Percentiles rank a stretch among this genome's conserved stretches.
These are phyloP conservation scores for Cynocephalus volans DNA, from an alignment of 2,113 vertebrate genomes.

Conservation along the genomic window DNA sequence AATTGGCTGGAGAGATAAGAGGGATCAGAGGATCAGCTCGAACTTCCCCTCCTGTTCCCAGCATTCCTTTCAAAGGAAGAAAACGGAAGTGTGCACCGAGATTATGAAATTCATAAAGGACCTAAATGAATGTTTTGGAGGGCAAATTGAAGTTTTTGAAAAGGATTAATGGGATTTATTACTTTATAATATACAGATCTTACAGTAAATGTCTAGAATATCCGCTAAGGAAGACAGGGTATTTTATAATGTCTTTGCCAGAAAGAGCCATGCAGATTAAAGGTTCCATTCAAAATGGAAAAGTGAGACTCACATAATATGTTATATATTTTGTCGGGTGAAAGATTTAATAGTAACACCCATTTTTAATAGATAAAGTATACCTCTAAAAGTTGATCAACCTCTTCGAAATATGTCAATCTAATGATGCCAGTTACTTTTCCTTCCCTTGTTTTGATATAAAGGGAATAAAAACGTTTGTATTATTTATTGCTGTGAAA, in stretches of 20 bases:
- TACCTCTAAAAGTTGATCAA: not conserved
- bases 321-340: not conserved
- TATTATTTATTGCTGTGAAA: not conserved
- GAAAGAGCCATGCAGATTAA: not conserved
- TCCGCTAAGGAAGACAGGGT: not conserved
- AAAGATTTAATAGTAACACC: not conserved
- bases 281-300: not conserved
- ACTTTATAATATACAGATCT: not conserved
- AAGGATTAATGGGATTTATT: not conserved
- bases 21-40: not conserved
- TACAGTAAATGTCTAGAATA: constrained; percentile 3
- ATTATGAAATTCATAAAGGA: not conserved
- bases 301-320: not conserved
- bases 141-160: not conserved
- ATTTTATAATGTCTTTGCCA: constrained; percentile 1
- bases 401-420: not conserved
- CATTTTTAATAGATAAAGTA: not conserved
- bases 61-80: not conserved
- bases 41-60: not conserved
- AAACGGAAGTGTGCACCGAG: not conserved
- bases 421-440: constrained; percentile 3
- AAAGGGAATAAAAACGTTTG: not conserved
- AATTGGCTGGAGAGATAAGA: not conserved
- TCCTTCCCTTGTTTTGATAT: not conserved
- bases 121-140: not conserved